Base-by-base conservation (phyloP, 2,797 vertebrate species). In the Euphonia xanthogaster region DNA sequence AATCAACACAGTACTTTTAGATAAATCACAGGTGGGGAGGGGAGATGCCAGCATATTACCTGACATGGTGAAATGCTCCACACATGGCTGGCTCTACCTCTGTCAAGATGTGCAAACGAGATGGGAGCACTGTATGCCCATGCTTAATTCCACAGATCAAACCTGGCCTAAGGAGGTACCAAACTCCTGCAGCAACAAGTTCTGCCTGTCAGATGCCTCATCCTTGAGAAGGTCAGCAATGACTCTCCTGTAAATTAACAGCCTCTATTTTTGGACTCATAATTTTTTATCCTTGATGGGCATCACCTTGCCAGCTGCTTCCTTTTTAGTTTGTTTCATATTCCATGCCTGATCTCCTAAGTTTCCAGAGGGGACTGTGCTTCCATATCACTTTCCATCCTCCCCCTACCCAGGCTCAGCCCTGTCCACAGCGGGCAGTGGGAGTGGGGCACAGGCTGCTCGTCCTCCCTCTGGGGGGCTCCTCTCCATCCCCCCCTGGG, bases 231-330 rank as follows among this genome's bases (percentile, higher is more conserved):
- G 94, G 86, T 55, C 90, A 86, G 55, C 86, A 72, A n/a, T 44
- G 58, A 75, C 75, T 35, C 86, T 8, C 51, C 86, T 82, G 71
- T 82, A 94, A 96, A 94, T 96, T 94, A 96, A 89, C 89, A 87
- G 91, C 60, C 79, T 86, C 93, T 97, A 94, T 93, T 95, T 95
- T 81, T 93, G 80, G 66, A 71, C 31, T 76, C 51, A 42, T 80
- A 33, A 24, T 55, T 86, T 91, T 85, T 54, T 93, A 90, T 76
- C 95, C 95, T 95, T 93, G 80, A 92, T 55, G 94, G 75, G 85
- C 93, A 95, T 87, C 93, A 91, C 85, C 90, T 51, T 81, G 70
- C 88, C 94, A 95, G 88, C 91, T 95, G 94, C 48, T 93, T 40
- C 61, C 42, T 65, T 73, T 39, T 54, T 4, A 31, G 60, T 84